Conservation (phyloP, 2,797 vertebrate species). For the Melanotaenia parkinsoni region DNA sequence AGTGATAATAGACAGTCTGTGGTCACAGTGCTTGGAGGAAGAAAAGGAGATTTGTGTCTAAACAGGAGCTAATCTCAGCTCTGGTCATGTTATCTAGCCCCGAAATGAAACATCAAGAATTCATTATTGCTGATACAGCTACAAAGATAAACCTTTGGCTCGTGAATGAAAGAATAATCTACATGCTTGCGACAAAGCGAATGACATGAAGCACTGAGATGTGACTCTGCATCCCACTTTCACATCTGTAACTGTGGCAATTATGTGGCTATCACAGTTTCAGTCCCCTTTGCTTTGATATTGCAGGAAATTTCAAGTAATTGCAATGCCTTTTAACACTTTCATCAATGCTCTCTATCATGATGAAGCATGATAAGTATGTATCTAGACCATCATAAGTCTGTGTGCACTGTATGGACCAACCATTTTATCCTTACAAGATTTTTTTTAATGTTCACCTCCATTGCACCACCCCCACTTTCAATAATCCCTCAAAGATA, state of each 20-base stretch:
- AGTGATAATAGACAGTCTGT: conserved; percentile 54
- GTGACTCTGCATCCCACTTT: conserved; percentile 21
- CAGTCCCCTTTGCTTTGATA: conserved; percentile 4
- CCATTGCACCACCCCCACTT: conserved; percentile 22
- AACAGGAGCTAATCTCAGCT: conserved; percentile 52
- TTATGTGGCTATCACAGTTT: conserved; percentile 16
- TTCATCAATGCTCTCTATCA: neutral
- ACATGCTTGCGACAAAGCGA: conserved; percentile 24
- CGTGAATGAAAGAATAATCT: conserved; percentile 26
- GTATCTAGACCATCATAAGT: conserved; percentile 22
- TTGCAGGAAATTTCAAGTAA: conserved; percentile 4
- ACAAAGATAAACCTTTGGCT: conserved; percentile 36
- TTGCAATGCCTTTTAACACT: conserved; percentile 16
- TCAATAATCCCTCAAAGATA: conserved; percentile 65
- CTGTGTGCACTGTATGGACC: conserved; percentile 1
- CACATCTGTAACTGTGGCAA: neutral
- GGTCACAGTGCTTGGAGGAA: conserved; percentile 44
- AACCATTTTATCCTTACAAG: conserved; percentile 25
- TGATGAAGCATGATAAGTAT: conserved; percentile 5
- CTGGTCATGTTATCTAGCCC: conserved; percentile 39
- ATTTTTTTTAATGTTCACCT: conserved; percentile 29
- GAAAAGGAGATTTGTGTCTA: neutral
- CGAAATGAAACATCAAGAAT: conserved; percentile 45
- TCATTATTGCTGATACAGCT: conserved; percentile 25
- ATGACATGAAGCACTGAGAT: conserved; percentile 13